Conservation (phyloP, 2,888 invertebrate genomes). For the Pheosia tremula region DNA sequence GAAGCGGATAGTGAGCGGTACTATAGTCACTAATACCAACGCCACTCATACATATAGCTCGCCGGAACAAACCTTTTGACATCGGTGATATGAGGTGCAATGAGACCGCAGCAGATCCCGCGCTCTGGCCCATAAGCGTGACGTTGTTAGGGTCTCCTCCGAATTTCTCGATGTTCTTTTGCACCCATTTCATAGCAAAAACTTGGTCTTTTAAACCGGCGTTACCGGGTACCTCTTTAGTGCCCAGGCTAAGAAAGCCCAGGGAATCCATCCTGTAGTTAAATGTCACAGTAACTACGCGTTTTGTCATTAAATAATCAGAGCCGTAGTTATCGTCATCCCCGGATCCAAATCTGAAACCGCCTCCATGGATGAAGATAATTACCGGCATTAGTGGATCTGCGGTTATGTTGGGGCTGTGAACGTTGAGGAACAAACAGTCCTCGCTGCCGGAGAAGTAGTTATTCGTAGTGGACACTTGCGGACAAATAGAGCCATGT, state of each 20-base stretch:
- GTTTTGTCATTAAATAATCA: constrained; percentile 22
- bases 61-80: constrained; percentile 9
- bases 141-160: constrained; percentile 40
- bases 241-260: constrained; percentile 50
- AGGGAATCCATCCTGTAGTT: constrained; percentile 53
- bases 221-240: constrained; percentile 51
- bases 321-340: constrained; percentile 10
- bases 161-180: constrained; percentile 43
- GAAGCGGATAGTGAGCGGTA: background rate
- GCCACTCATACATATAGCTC: constrained; percentile 7
- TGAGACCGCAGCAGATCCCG: constrained; percentile 4
- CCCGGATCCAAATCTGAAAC: constrained; percentile 46
- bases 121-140: constrained; percentile 8
- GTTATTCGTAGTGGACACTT: constrained; percentile 18
- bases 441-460: constrained; percentile 29
- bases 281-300: constrained; percentile 49
- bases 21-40: background rate
- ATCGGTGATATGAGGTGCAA: constrained; percentile 11
- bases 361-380: constrained; percentile 53
- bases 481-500: constrained; percentile 23
- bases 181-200: constrained; percentile 50
- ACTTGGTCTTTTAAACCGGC: constrained; percentile 56
- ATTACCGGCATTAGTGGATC: constrained; percentile 34
- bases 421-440: constrained; percentile 35
- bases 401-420: constrained; percentile 12